These are phyloP conservation scores for Aethina tumida DNA, from an alignment of 1,140 invertebrate genomes.

Conservation along the genomic window DNA sequence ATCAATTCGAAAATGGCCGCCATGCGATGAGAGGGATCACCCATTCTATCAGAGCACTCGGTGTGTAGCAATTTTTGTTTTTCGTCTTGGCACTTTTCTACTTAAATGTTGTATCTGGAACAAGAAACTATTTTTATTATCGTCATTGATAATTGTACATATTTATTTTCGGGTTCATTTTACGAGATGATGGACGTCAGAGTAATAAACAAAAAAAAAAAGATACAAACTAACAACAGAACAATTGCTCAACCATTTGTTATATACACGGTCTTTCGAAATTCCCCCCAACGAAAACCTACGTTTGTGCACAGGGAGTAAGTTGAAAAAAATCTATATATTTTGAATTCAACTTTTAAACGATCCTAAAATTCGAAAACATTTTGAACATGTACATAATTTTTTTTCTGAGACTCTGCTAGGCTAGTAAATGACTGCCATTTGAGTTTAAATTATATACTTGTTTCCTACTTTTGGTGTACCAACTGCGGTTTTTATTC, in stretches of 20 bases:
- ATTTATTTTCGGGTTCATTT: slow-evolving; percentile 9
- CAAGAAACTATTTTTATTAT: slow-evolving; percentile 17
- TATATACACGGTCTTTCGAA: too few species aligned
- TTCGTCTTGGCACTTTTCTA: slow-evolving; percentile 19
- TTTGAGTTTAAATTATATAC: too few species aligned
- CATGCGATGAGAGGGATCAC: slow-evolving; percentile 8
- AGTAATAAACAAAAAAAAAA: slow-evolving; percentile 7
- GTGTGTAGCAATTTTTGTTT: slow-evolving; percentile 12
- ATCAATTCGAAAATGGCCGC: slow-evolving; percentile 17
- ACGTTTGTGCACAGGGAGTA: too few species aligned
- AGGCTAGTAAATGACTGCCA: too few species aligned
- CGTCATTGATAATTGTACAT: slow-evolving; percentile 19
- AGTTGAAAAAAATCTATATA: too few species aligned
- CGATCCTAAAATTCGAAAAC: too few species aligned
- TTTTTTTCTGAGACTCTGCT: too few species aligned
- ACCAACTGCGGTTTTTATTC: slow-evolving; percentile 1
- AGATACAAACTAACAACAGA: slow-evolving; percentile 4
- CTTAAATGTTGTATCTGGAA: slow-evolving; percentile 15
- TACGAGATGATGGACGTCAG: too few species aligned
- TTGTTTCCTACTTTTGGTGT: slow-evolving; percentile 2
- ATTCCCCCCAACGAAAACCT: too few species aligned
- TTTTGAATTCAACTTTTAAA: too few species aligned
- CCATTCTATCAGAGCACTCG: background rate
- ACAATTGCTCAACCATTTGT: too few species aligned
- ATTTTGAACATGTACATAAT: too few species aligned